Evolutionary conservation across 2,888 invertebrate species (phyloP).

Genomic region (Hipparchia semele): DNA sequence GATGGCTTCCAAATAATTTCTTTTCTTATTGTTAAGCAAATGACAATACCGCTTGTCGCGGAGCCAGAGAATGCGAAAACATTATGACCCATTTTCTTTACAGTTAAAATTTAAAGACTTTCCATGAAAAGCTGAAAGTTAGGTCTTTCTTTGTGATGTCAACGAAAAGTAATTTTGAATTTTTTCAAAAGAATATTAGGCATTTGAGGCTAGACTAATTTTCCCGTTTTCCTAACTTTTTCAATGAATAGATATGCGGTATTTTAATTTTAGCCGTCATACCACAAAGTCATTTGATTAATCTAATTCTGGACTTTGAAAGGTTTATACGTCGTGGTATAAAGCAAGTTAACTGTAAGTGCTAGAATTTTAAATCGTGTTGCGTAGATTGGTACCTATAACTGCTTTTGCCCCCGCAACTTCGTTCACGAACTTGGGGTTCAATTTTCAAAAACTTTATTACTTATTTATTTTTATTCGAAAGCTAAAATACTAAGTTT

Average conservation of each 20-base stretch:
- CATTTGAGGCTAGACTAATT: constrained; percentile 6
- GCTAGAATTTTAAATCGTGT: background rate
- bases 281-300: background rate
- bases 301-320: background rate
- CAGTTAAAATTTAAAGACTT: constrained; percentile 21
- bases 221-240: constrained; percentile 3
- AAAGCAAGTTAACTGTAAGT: background rate
- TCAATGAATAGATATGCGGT: background rate
- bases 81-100: constrained; percentile 20
- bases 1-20: constrained; percentile 21
- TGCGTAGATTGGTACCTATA: too few species aligned
- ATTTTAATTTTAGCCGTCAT: too few species aligned
- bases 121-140: constrained; percentile 19
- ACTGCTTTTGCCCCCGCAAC: too few species aligned
- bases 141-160: constrained; percentile 12
- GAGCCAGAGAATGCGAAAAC: constrained; percentile 19
- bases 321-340: background rate
- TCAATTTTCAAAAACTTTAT: too few species aligned
- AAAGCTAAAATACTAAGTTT: too few species aligned
- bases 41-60: constrained; percentile 14
- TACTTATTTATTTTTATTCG: too few species aligned
- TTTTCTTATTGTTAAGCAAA: constrained; percentile 23
- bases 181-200: constrained; percentile 15
- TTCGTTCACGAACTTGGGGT: too few species aligned
- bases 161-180: constrained; percentile 5